These are phyloP conservation scores for Lagopus muta DNA, from an alignment of 2,113 vertebrate species.

Conservation along the genomic window DNA sequence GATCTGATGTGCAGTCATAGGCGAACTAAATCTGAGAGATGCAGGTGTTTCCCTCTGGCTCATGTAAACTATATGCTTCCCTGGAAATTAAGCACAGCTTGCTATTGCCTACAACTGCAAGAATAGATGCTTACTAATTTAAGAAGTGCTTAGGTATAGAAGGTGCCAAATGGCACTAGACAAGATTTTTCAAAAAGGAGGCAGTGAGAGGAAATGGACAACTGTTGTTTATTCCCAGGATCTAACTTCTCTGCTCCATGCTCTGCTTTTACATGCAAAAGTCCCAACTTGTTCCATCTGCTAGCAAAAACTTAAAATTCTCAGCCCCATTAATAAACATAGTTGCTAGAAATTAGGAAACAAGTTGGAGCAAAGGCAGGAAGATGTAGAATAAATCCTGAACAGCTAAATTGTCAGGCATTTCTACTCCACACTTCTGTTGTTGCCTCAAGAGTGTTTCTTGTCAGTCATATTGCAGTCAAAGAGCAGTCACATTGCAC, in stretches of 20 bases:
- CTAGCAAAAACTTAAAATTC: neutral
- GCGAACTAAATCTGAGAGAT: neutral
- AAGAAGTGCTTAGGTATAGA: neutral
- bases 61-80: neutral
- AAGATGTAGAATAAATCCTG: neutral
- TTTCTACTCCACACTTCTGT: neutral
- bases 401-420: neutral
- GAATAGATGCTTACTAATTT: neutral
- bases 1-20: conserved; percentile 35
- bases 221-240: neutral
- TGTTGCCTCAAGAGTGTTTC: neutral
- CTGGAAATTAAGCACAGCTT: conserved; percentile 49
- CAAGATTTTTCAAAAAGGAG: neutral
- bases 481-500: neutral
- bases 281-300: neutral
- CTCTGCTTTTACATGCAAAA: neutral
- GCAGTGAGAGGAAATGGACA: neutral
- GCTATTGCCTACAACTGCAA: neutral
- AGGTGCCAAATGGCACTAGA: neutral
- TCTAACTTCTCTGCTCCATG: neutral
- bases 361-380: neutral
- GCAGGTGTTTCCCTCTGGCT: conserved; percentile 78
- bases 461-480: neutral
- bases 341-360: neutral
- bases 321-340: neutral